Base-by-base conservation (phyloP, 2,113 vertebrate genomes). In the Salvelinus namaycush region DNA sequence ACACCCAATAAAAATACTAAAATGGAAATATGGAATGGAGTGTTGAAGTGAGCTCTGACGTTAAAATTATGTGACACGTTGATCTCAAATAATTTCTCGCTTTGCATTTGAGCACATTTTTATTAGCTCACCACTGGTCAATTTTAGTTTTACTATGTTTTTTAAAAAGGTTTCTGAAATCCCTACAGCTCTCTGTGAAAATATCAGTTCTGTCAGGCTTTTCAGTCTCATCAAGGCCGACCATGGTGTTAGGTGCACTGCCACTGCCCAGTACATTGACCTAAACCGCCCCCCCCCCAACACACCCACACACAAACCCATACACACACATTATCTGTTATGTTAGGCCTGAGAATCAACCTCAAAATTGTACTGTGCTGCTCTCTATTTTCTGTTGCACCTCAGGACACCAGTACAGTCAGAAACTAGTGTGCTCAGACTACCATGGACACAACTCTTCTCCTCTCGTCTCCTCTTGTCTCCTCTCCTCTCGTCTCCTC, bases 1-100 rank as follows among this genome's bases (percentile, higher is more conserved):
- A 69, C 39, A 82, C 60, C 73, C 73, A 81, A 77, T 83, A 76
- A 73, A 84, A 87, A 83, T 68, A 83, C 39, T 14, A 49, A 83
- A 79, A 76, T 80, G 60, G 74, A 85, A 81, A 48, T 60, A 48
- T 74, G 77, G 76, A 77, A 71, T 74, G 12, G 5, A 2, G 18
- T 16, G 22, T 81, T 51, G 66, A 20, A 76, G 74, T 67, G 22
- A 81, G 66, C 70, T 78, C 31, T 84, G 73, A 84, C 66, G 64
- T 74, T 81, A 59, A 66, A 82, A 51, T 76, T 69, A 62, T 48
- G 68, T 67, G 74, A 80, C 79, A 81, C 60, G 60, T 31, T 1
- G 4, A 77, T 73, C 81, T 67, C 9, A 78, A 80, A 83, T 65
- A 31, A 54, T 71, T 71, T 59, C 49, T 49, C 14, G 20, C 54